phyloP scores from a whole-genome alignment of 2,797 vertebrate species.

The Coregonus ussuriensis region DNA sequence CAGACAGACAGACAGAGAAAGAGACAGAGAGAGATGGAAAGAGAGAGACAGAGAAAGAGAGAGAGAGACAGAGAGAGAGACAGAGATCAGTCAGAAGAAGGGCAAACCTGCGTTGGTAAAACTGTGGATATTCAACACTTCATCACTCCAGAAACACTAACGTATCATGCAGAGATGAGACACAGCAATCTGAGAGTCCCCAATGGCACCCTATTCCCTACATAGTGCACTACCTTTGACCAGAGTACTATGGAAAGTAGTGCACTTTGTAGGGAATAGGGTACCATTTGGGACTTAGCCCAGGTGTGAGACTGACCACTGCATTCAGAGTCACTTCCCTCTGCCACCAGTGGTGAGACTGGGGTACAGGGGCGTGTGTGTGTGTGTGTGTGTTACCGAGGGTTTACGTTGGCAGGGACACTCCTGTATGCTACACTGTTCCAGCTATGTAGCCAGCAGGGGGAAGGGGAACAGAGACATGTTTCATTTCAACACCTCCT shows the following conservation, averaged over 20 bases:
- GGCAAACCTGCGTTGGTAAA: background rate
- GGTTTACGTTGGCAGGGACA: slow-evolving; percentile 82
- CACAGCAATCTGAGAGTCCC: slow-evolving; percentile 31
- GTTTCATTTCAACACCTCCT: background rate
- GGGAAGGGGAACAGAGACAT: slow-evolving; percentile 35
- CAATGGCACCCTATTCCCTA: too few relatives aligned
- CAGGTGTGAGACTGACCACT: background rate
- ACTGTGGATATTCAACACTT: too few relatives aligned
- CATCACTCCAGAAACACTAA: slow-evolving; percentile 35
- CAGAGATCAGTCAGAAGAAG: background rate
- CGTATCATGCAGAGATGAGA: slow-evolving; percentile 56
- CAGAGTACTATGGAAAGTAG: too few relatives aligned
- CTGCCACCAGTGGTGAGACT: too few relatives aligned
- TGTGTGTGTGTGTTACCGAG: slow-evolving; percentile 71
- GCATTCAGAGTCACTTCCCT: too few relatives aligned
- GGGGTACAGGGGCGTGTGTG: too few relatives aligned
- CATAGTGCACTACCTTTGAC: too few relatives aligned
- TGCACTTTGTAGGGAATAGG: too few relatives aligned
- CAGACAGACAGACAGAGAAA: background rate
- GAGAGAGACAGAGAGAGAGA: background rate
- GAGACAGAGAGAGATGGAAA: fast-evolving
- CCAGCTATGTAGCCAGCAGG: slow-evolving; percentile 68
- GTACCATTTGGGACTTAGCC: too few relatives aligned
- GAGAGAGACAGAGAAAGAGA: background rate
- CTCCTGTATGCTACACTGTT: slow-evolving; percentile 83